These are phyloP conservation scores for Pteruthius melanotis DNA, from an alignment of 2,113 vertebrate species.

Conservation along the genomic window DNA sequence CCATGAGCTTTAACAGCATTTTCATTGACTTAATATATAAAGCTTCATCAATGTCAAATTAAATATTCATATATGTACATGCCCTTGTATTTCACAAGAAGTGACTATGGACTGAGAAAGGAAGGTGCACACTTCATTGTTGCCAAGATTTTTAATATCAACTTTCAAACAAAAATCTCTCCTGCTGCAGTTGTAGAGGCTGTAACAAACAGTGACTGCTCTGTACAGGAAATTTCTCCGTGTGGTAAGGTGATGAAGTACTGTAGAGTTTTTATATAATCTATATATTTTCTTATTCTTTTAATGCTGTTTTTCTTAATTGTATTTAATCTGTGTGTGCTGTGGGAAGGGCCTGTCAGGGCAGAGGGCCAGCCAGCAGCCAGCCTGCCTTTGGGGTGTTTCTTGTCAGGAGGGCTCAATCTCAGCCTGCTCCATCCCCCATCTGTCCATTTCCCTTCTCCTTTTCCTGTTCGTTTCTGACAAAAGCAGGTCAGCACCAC, in stretches of 20 bases:
- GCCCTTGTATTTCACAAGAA: neutral
- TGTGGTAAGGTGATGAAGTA: neutral
- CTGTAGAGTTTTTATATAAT: neutral
- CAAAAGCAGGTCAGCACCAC: neutral
- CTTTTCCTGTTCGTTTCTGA: neutral
- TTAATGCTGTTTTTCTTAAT: neutral
- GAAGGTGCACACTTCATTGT: neutral
- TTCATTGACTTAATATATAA: neutral
- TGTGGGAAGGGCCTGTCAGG: neutral
- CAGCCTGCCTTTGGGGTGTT: conserved; percentile 8
- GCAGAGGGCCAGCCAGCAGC: neutral
- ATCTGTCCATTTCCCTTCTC: neutral
- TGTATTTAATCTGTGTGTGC: neutral
- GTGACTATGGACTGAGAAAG: neutral
- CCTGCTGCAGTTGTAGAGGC: neutral
- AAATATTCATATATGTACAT: neutral
- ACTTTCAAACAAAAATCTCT: neutral
- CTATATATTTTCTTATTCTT: neutral
- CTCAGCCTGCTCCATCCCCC: neutral
- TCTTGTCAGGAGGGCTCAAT: neutral
- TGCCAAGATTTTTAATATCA: neutral
- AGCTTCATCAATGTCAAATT: conserved; percentile 19
- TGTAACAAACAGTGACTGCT: neutral
- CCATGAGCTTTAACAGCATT: neutral
- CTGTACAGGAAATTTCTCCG: neutral